Conservation (phyloP, 1,140 invertebrate genomes). For the Coenobita brevimanus region DNA sequence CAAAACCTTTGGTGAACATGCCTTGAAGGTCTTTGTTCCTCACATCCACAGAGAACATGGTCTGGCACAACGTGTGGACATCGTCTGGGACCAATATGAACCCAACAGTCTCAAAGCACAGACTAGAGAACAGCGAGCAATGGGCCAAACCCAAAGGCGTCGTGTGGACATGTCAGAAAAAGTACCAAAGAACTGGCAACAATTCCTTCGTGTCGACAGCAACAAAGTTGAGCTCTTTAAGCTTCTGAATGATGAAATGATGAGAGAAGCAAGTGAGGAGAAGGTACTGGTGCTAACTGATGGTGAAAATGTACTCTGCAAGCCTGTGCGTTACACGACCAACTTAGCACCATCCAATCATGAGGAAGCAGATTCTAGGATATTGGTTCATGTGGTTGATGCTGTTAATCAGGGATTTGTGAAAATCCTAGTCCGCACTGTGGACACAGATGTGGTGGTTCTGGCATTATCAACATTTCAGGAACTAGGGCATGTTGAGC, state of each 20-base stretch:
- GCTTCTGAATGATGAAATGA: constrained; percentile 7
- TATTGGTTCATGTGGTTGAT: constrained; percentile 17
- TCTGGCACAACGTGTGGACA: neutral
- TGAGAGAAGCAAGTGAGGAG: neutral
- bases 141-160: neutral
- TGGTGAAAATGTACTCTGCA: neutral
- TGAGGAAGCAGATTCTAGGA: constrained; percentile 23
- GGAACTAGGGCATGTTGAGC: neutral
- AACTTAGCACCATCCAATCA: constrained; percentile 30
- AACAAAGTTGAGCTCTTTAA: constrained; percentile 21
- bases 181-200: constrained; percentile 12
- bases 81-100: neutral
- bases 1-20: neutral
- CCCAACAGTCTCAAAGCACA: neutral
- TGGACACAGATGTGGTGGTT: neutral
- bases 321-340: neutral
- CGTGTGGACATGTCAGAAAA: neutral
- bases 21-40: no score
- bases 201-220: neutral
- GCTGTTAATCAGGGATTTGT: neutral
- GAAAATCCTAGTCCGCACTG: neutral
- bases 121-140: constrained; percentile 4
- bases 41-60: neutral
- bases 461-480: neutral
- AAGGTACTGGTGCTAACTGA: neutral